Evolutionary conservation across 2,113 vertebrate genomes (phyloP), one percentile per base, ranked within the genome.

Genomic region (Isurus oxyrinchus): DNA sequence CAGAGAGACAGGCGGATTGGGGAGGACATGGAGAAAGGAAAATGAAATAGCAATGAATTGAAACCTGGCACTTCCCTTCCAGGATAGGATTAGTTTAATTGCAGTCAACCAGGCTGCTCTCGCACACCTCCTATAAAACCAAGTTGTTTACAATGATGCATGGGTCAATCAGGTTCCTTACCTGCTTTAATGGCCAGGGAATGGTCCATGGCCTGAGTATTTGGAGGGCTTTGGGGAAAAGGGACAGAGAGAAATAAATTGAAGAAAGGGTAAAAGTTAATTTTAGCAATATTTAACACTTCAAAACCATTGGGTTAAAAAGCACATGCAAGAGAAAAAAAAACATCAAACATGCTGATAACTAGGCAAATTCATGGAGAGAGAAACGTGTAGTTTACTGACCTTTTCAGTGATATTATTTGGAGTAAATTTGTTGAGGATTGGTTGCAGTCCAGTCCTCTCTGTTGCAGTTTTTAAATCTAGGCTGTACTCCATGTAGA

Each of bases 341-440:
- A 66, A 55, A 27, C n/a, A 72, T 10, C 27, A 53, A 31, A 35
- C 7, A 35, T 95, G 25, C 63, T 72, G 21, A 55, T 55, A 3
- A 35, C 53, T 31, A 72, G 94, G 4, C 10, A 95, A 55, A 14
- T 95, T 95, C 23, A 72, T 27, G 61, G n/a, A 27, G 16, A 27
- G 66, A 69, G 27, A 72, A 55, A 16, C 31, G 40, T 55, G 23
- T 35, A 35, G 44, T 49, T 72, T 76, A 72, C 0, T 14, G 97
- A 99, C 99, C 99, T 99, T 99, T 97, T 98, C 99, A 97, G 98
- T 99, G 97, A 99, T 81, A 57, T 99, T 99, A 95, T 98, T 98
- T 0, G 99, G 99, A 3, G 98, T 98, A 4, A 98, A 98, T 96
- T 98, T 98, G 97, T 99, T 99, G 49, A 99, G 97, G 97, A 99